Evolutionary conservation across 1,140 invertebrate species (phyloP).

Genomic region (Zaprionus davidi): DNA sequence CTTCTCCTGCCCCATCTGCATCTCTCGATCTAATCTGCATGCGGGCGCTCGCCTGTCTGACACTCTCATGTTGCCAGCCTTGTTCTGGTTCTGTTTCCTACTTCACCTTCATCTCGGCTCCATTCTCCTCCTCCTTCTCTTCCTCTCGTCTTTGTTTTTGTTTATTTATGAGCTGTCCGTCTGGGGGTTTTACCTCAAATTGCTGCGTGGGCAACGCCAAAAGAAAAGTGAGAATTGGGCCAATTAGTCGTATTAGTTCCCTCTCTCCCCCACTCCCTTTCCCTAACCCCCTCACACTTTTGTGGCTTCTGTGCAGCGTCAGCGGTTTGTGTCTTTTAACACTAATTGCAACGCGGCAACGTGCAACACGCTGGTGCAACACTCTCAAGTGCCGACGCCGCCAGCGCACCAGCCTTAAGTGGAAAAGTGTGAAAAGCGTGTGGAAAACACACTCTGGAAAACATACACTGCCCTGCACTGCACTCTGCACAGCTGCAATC

Average conservation of each 20-base stretch:
- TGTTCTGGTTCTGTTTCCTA: slow-evolving; percentile 72
- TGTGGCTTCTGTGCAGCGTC: slow-evolving; percentile 16
- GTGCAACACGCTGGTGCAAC: slow-evolving; percentile 43
- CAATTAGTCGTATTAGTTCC: slow-evolving; percentile 74
- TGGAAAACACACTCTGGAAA: neutral
- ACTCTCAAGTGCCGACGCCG: slow-evolving; percentile 58
- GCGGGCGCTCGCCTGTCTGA: slow-evolving; percentile 58
- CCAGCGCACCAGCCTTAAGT: slow-evolving; percentile 14
- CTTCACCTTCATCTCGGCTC: neutral
- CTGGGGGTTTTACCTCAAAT: slow-evolving; percentile 8
- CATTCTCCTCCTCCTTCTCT: slow-evolving; percentile 3
- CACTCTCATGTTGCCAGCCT: slow-evolving; percentile 69
- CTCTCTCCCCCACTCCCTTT: slow-evolving; percentile 25
- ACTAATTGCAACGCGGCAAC: slow-evolving; percentile 66
- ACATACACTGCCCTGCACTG: neutral
- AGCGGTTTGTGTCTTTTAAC: slow-evolving; percentile 74
- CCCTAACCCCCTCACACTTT: neutral
- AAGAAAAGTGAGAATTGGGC: slow-evolving; percentile 76
- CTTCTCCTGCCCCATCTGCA: slow-evolving; percentile 3
- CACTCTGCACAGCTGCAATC: neutral
- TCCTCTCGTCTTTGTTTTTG: slow-evolving; percentile 35
- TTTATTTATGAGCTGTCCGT: slow-evolving; percentile 75
- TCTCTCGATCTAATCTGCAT: slow-evolving; percentile 67
- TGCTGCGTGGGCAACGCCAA: slow-evolving; percentile 51
- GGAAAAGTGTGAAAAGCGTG: slow-evolving; percentile 12